These are phyloP conservation scores for Chromis chromis DNA, from an alignment of 2,797 vertebrate species.

Conservation along the genomic window DNA sequence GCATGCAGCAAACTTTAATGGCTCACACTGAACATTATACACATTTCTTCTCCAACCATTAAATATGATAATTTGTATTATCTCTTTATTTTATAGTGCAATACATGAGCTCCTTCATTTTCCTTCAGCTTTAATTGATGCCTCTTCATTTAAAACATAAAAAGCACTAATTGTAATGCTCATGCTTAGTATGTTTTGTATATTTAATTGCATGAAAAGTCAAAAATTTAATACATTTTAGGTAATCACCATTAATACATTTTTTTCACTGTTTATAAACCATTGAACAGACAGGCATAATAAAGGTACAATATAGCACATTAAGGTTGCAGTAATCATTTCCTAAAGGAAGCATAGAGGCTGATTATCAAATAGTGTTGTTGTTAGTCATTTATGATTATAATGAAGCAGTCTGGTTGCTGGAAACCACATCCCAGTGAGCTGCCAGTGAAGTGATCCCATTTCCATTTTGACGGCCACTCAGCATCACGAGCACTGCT, in stretches of 20 bases:
- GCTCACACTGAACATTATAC: neutral
- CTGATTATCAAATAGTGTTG: neutral
- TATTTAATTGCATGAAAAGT: no score
- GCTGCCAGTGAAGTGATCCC: constrained; percentile 52
- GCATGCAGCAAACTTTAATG: no score
- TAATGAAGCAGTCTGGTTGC: no score
- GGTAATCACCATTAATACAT: no score
- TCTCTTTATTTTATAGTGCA: neutral
- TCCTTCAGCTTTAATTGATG: neutral
- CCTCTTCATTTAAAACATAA: no score
- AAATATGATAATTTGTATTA: neutral
- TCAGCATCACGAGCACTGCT: constrained; percentile 49
- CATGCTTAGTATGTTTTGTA: no score
- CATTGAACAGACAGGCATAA: neutral
- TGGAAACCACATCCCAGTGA: constrained; percentile 50
- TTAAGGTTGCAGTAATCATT: neutral
- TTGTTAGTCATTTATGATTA: no score
- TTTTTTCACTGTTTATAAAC: neutral
- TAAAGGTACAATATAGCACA: neutral
- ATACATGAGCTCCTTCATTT: neutral
- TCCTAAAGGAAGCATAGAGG: neutral
- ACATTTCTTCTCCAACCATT: neutral
- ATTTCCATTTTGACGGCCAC: neutral
- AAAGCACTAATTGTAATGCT: no score
- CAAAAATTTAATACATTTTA: no score